Evolutionary conservation across 2,113 vertebrate genomes (phyloP).

Genomic region (Romanogobio albipinnatus): DNA sequence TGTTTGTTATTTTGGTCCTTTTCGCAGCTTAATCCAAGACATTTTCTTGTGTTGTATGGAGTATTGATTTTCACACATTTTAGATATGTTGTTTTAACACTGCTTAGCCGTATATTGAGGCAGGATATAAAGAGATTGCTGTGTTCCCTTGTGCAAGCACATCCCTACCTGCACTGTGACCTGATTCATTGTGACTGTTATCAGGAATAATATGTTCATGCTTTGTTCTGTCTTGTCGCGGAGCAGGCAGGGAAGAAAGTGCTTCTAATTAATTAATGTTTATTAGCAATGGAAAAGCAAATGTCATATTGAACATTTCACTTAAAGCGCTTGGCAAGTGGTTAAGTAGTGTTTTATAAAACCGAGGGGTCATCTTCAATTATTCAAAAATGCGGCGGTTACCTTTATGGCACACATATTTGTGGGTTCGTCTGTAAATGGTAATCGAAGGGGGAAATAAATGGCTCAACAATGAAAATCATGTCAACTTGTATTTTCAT

Average conservation of each 20-base stretch:
- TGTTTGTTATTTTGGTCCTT: constrained; percentile 2
- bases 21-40: background rate
- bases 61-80: constrained; percentile 30
- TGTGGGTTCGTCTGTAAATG: constrained; percentile 40
- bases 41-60: background rate
- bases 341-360: constrained; percentile 61
- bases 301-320: constrained; percentile 63
- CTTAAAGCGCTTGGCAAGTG: constrained; percentile 53
- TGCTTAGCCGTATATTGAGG: background rate
- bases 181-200: constrained; percentile 60
- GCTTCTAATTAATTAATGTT: constrained; percentile 71
- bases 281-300: constrained; percentile 66
- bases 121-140: background rate
- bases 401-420: constrained; percentile 36
- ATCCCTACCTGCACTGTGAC: constrained; percentile 52
- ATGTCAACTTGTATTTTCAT: constrained; percentile 36
- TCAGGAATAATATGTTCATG: constrained; percentile 56
- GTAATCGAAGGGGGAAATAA: constrained; percentile 30
- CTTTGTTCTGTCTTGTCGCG: constrained; percentile 65
- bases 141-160: constrained; percentile 7
- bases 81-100: background rate
- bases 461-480: constrained; percentile 45
- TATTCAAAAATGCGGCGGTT: constrained; percentile 50
- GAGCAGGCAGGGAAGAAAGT: constrained; percentile 53
- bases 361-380: constrained; percentile 55